Conservation (phyloP, 2,888 invertebrate genomes). For the Taphrorychus bicolor region DNA sequence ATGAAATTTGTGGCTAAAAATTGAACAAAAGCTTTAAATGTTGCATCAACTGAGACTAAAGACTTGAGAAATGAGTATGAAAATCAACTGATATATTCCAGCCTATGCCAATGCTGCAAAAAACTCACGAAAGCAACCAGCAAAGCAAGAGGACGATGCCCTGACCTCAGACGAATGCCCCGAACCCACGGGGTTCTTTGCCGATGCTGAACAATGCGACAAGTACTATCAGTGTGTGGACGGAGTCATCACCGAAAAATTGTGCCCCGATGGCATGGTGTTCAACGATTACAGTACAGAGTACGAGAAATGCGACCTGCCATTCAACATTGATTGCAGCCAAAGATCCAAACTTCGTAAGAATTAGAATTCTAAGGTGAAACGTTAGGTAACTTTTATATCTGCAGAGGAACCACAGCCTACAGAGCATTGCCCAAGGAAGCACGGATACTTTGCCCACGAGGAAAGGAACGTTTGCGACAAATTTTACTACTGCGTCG, state of each 20-base stretch:
- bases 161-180: conserved; percentile 77
- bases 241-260: conserved; percentile 76
- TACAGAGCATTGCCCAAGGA: conserved; percentile 76
- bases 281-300: conserved; percentile 85
- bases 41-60: too few species aligned
- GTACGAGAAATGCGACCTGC: conserved; percentile 87
- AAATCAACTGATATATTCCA: not conserved
- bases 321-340: conserved; percentile 85
- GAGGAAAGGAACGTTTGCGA: conserved; percentile 80
- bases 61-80: too few species aligned
- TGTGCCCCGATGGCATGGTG: conserved; percentile 89
- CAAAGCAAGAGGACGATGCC: conserved; percentile 55
- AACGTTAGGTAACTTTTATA: not conserved
- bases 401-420: conserved; percentile 76
- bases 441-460: conserved; percentile 88
- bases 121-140: conserved; percentile 6
- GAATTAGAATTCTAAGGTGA: too few species aligned
- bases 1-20: too few species aligned
- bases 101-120: conserved; percentile 13
- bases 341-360: conserved; percentile 81
- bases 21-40: too few species aligned
- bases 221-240: conserved; percentile 85
- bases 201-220: conserved; percentile 86
- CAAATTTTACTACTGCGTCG: conserved; percentile 88
- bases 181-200: conserved; percentile 82